Conservation (phyloP, 2,113 vertebrate species). For the Indicator maculatus region DNA sequence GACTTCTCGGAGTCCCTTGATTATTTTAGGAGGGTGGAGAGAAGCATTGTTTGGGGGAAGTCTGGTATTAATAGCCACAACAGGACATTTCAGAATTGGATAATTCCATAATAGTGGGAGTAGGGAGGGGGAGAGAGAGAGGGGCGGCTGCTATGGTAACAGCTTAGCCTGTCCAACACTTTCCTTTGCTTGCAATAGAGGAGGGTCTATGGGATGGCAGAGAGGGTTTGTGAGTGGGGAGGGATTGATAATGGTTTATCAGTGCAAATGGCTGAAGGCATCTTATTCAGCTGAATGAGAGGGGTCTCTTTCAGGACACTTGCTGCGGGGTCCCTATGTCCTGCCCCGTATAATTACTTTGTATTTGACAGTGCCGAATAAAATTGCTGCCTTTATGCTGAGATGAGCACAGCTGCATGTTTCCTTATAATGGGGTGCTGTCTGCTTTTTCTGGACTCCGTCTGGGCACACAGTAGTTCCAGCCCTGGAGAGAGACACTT, state of each 20-base stretch:
- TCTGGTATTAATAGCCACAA: constrained; percentile 72
- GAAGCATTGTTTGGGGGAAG: constrained; percentile 49
- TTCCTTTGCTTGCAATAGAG: constrained; percentile 36
- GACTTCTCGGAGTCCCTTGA: constrained; percentile 62
- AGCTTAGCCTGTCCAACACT: constrained; percentile 50
- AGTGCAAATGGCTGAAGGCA: constrained; percentile 65
- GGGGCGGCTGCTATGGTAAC: constrained; percentile 85
- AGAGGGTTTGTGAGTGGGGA: constrained; percentile 24
- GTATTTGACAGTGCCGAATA: constrained; percentile 61
- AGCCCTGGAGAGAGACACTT: constrained; percentile 46
- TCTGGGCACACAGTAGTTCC: constrained; percentile 22
- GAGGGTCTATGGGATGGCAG: constrained; percentile 52
- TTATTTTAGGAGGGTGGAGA: constrained; percentile 60
- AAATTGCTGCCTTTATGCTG: constrained; percentile 78
- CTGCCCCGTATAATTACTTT: constrained; percentile 77
- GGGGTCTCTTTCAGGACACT: constrained; percentile 75
- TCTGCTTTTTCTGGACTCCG: constrained; percentile 60
- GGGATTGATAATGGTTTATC: constrained; percentile 64
- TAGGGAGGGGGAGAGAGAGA: constrained; percentile 39
- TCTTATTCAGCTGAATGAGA: constrained; percentile 65
- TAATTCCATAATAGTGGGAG: constrained; percentile 65
- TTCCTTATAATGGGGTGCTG: constrained; percentile 76
- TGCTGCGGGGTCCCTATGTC: constrained; percentile 74
- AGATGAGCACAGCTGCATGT: constrained; percentile 75
- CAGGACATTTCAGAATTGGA: constrained; percentile 73